Percentiles rank a stretch among this genome's conserved stretches.
phyloP scores from a whole-genome alignment of 92 coral and sea anemone genomes.

The Epizoanthus fatuus region DNA sequence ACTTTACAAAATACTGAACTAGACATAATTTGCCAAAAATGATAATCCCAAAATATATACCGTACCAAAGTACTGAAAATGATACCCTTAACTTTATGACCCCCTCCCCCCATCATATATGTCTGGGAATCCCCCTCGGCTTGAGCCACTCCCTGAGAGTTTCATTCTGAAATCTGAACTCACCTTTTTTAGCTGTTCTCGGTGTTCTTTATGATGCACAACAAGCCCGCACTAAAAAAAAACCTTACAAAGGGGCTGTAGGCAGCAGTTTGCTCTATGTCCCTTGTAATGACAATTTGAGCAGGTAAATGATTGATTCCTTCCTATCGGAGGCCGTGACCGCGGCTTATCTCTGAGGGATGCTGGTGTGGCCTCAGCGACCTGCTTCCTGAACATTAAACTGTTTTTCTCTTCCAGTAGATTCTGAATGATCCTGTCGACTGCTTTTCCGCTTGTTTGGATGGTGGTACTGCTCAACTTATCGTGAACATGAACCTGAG shows the following conservation, averaged over 20 bases:
- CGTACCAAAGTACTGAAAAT: too few species aligned
- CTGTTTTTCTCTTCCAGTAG: constrained; percentile 46
- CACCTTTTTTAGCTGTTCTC: constrained; percentile 53
- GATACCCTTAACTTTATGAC: too few species aligned
- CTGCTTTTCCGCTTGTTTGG: constrained; percentile 33
- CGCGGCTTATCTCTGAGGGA: constrained; percentile 64
- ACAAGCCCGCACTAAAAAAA: constrained; percentile 54
- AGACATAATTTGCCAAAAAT: too few species aligned
- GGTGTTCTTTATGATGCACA: constrained; percentile 46
- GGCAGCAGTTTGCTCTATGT: constrained; percentile 56
- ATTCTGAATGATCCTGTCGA: constrained; percentile 49
- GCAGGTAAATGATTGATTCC: constrained; percentile 59
- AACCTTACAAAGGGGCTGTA: constrained; percentile 44
- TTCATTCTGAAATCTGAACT: too few species aligned
- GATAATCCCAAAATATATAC: too few species aligned
- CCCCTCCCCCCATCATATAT: too few species aligned
- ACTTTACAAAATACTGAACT: too few species aligned
- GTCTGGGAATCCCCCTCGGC: too few species aligned
- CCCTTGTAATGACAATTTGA: constrained; percentile 72
- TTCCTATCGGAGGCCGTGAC: constrained; percentile 51
- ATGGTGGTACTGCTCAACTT: too few species aligned
- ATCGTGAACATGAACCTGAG: too few species aligned
- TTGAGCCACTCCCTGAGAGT: too few species aligned
- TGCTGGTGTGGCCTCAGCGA: constrained; percentile 59
- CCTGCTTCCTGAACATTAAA: constrained; percentile 46